phyloP scores from a whole-genome alignment of 2,113 vertebrate genomes.

The Rhabdornis inornatus region DNA sequence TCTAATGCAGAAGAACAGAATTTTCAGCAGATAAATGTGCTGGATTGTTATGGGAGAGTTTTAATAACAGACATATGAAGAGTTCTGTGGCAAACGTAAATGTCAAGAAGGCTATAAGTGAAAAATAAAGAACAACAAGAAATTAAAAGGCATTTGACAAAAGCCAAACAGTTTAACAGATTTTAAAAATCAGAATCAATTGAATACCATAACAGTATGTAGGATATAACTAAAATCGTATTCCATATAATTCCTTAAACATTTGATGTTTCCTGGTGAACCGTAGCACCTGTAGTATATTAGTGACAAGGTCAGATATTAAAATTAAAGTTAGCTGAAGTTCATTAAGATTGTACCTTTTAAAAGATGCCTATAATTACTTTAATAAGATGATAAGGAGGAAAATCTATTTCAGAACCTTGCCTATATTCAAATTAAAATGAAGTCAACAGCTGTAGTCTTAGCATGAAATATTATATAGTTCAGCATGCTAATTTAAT shows the following conservation, averaged over 20 bases:
- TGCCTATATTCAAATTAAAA: not conserved
- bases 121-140: not conserved
- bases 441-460: slow-evolving; percentile 1
- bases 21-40: not conserved
- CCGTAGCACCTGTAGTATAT: not conserved
- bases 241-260: not conserved
- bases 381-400: not conserved
- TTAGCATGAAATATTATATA: not conserved
- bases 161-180: not conserved
- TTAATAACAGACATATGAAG: not conserved
- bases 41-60: not conserved
- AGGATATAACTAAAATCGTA: not conserved
- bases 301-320: not conserved
- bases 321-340: not conserved
- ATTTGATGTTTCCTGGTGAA: not conserved
- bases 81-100: not conserved
- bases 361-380: not conserved
- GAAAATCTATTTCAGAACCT: not conserved
- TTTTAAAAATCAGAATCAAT: not conserved
- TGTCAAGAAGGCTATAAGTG: not conserved
- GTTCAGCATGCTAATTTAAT: slow-evolving; percentile 1
- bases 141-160: not conserved
- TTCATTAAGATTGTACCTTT: not conserved
- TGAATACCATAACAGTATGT: not conserved
- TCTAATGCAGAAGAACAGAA: not conserved